Conservation (phyloP, 2,888 invertebrate species). For the Pollenia angustigena region DNA sequence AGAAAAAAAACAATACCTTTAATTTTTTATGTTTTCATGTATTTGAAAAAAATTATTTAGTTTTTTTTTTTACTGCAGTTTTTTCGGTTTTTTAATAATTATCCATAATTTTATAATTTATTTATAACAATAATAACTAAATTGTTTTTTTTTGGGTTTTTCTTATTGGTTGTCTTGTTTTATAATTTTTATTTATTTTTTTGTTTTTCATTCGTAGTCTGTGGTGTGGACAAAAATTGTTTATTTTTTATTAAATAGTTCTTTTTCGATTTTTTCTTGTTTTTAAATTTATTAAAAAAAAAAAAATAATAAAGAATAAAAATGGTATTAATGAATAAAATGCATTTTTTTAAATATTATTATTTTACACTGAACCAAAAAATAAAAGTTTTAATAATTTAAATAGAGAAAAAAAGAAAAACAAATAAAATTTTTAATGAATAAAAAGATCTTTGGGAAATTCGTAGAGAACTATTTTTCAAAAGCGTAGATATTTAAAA, state of each 20-base stretch:
- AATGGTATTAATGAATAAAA: constrained; percentile 64
- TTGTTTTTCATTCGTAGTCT: constrained; percentile 74
- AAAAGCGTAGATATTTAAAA: too few relatives aligned
- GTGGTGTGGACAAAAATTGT: constrained; percentile 75
- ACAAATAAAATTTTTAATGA: too few relatives aligned
- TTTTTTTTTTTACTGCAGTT: constrained; percentile 71
- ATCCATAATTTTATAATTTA: constrained; percentile 75
- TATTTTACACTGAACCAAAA: constrained; percentile 41
- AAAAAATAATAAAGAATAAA: constrained; percentile 69
- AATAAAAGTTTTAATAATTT: not conserved
- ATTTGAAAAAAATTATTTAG: constrained; percentile 75
- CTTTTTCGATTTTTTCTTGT: constrained; percentile 65
- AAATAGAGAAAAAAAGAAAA: too few relatives aligned
- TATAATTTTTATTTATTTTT: constrained; percentile 54
- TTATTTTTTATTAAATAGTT: constrained; percentile 75
- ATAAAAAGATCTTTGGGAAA: not conserved
- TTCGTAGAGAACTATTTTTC: too few relatives aligned
- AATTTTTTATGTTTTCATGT: constrained; percentile 74
- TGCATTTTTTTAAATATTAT: constrained; percentile 25
- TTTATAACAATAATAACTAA: constrained; percentile 77
- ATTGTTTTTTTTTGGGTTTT: constrained; percentile 63
- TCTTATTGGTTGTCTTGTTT: constrained; percentile 61
- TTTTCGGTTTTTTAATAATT: constrained; percentile 74
- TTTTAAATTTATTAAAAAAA: constrained; percentile 49
- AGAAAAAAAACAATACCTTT: constrained; percentile 44